Conservation (phyloP, 2,113 vertebrate genomes). For the Phylloscopus whistleri region DNA sequence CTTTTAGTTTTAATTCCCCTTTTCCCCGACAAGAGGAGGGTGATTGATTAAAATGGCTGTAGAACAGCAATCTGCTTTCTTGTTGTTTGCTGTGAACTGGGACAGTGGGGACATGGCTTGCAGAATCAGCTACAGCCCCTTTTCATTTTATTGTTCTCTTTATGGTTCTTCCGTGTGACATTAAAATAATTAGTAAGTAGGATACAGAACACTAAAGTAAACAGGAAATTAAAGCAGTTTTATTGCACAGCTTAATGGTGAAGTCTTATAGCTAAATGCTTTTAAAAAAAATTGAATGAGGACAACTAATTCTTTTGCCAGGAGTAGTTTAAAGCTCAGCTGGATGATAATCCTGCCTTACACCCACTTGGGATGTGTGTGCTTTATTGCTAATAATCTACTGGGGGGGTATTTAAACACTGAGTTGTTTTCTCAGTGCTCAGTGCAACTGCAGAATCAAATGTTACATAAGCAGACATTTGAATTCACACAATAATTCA, state of each 20-base stretch:
- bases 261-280: conserved; percentile 1
- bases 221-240: conserved; percentile 53
- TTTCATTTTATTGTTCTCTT: conserved; percentile 25
- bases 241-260: conserved; percentile 11
- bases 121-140: background rate
- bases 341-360: conserved; percentile 19
- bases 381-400: conserved; percentile 33
- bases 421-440: background rate
- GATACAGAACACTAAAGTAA: conserved; percentile 23
- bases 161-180: conserved; percentile 24
- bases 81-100: background rate
- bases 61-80: background rate
- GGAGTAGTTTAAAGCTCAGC: conserved; percentile 30
- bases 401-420: background rate
- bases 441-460: background rate
- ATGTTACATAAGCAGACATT: conserved; percentile 10
- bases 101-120: background rate
- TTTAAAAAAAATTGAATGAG: background rate
- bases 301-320: conserved; percentile 25
- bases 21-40: background rate
- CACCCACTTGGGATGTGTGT: background rate
- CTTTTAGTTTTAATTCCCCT: background rate
- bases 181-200: conserved; percentile 58
- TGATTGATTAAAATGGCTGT: conserved; percentile 16
- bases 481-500: background rate